Base-by-base conservation (phyloP, 1,140 invertebrate genomes). In the Sitodiplosis mosellana region DNA sequence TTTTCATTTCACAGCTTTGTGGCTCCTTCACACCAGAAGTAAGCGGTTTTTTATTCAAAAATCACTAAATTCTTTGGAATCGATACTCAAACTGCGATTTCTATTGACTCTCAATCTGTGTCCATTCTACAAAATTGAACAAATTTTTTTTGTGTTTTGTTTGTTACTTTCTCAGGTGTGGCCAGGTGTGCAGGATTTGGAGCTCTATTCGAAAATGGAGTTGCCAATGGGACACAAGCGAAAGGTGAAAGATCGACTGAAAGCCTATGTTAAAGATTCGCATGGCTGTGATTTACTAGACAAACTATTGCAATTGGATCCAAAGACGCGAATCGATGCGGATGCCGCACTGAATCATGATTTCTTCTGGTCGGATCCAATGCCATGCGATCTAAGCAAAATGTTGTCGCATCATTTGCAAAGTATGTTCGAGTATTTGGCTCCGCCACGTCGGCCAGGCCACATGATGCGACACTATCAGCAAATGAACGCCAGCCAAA, bases 341-440 rank as follows among this genome's bases (percentile, higher is more conserved):
- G 92, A 98, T 59, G 81, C 81, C 1, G 93, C 93, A 0, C 61
- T 99, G 1, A 94, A 96, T 70, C 92, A 98, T 56, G 91, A 96
- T 59, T 98, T 98, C 64, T 99, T 98, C 64, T 98, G 91, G 89
- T 88, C 81, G 1, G 91, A 95, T 62, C 94, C 95, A 22, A 86
- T 93, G 80, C 91, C 92, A 0, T 81, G 79, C 58, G 89, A 94
- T 59, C 67, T 96, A 1, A 83, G 77, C 21, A 87, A 86, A 69
- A 95, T 95, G 89, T 66, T 97, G 42, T 87, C 87, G 0, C 86
- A 92, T 56, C 89, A 94, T 60, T 81, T 80, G 0, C 88, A 90
- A 55, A 93, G 87, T 61, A 96, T 95, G 90, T 96, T 96, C 60
- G 92, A 96, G 64, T 96, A 87, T 61, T 66, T 94, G 42, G 88